phyloP scores from a whole-genome alignment of 2,113 vertebrate species.

The Stigmatopora argus region DNA sequence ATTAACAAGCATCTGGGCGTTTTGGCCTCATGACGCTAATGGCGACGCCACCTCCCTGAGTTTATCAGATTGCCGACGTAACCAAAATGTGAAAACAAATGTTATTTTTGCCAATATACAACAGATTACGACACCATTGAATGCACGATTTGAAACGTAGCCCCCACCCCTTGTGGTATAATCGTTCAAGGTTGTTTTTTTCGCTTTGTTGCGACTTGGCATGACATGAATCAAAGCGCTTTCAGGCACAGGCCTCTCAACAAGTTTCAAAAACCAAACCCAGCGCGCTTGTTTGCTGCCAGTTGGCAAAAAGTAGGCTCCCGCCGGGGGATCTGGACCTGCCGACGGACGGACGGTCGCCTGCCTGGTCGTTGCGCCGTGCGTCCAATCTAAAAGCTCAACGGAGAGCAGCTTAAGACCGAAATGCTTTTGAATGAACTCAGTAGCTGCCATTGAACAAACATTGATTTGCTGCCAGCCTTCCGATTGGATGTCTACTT shows the following conservation, averaged over 20 bases:
- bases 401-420: slow-evolving; percentile 40
- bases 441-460: no score
- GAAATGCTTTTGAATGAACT: no score
- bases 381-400: slow-evolving; percentile 32
- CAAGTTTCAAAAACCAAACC: neutral
- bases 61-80: no score
- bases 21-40: slow-evolving; percentile 51
- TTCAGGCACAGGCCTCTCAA: neutral
- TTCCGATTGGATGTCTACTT: no score
- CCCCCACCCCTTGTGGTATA: neutral
- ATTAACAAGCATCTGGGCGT: slow-evolving; percentile 66
- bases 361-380: neutral
- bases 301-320: neutral
- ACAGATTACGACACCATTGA: no score
- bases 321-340: neutral
- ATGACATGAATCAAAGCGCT: neutral
- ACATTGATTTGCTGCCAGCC: no score
- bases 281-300: neutral
- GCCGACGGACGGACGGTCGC: neutral
- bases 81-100: no score
- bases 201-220: neutral
- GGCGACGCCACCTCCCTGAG: neutral
- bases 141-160: neutral
- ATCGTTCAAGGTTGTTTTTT: neutral
- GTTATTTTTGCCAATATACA: no score